Evolutionary conservation across 1,140 invertebrate genomes (phyloP), one percentile per base, ranked within the genome.

Genomic region (Drosophila sulfurigaster): DNA sequence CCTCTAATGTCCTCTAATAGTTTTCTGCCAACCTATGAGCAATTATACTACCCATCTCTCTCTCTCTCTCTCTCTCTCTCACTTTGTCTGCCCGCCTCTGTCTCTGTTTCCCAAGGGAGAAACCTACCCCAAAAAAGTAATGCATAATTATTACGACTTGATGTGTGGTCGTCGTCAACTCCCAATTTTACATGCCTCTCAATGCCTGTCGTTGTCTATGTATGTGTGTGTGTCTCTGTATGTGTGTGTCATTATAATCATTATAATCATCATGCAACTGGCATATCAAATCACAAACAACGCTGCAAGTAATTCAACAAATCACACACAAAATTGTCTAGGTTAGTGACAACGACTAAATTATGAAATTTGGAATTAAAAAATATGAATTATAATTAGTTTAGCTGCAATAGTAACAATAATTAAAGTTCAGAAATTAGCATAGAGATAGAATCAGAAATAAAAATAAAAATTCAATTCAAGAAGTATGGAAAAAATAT

Each of bases 1-100:
- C 75, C 70, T 78, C 57, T 85, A 86, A 85, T 86, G 82, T 79
- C 78, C 75, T 86, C 63, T 81, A 77, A 85, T 83, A 83, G 81
- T 83, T 54, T 49, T 85, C 66, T 32, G 10, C 71, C 62, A 72
- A 79, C 80, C 75, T 71, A 79, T 56, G 43, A 59, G 67, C 76
- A 82, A 79, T 75, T 76, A 67, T 65, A 4, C 20, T 46, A 35
- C 20, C 8, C 30, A 15, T 43, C 59, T 6, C 15, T 25, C 45
- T 32, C 59, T 16, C 45, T 13, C 32, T 52, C 48, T n/a, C 56
- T 28, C 32, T n/a, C n/a, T n/a, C n/a, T n/a, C 56, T 43, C 20
- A 7, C 60, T 41, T n/a, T 38, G 1, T 1, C 46, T 41, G 15
- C 15, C 52, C 3, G 30, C 30, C 20, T n/a, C 48, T 32, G 8